These are phyloP conservation scores for Parapsyche elsis DNA, from an alignment of 1,140 invertebrate genomes.

Conservation along the genomic window DNA sequence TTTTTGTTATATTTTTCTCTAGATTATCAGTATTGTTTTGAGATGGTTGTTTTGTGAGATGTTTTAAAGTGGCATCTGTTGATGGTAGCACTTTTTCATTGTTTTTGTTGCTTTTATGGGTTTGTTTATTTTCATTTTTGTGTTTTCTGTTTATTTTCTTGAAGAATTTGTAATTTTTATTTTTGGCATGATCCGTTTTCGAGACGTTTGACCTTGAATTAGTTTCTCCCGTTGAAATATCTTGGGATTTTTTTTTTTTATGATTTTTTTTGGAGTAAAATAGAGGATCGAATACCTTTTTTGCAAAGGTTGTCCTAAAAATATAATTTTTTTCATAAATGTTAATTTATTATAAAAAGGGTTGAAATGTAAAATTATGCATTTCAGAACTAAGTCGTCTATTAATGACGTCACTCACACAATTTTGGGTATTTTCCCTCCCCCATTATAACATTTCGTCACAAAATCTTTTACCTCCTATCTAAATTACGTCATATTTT, in stretches of 20 bases:
- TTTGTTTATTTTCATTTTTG: not conserved
- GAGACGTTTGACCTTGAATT: too few species aligned
- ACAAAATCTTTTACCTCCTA: too few species aligned
- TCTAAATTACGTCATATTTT: too few species aligned
- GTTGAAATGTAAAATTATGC: too few species aligned
- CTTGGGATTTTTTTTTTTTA: not conserved
- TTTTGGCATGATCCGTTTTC: not conserved
- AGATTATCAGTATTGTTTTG: not conserved
- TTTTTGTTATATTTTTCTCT: not conserved
- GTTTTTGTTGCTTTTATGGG: not conserved
- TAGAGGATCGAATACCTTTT: not conserved
- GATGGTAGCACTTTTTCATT: too few species aligned
- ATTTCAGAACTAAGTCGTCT: too few species aligned
- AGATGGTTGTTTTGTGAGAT: not conserved
- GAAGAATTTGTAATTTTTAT: not conserved
- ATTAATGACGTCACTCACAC: too few species aligned
- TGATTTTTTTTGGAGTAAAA: not conserved
- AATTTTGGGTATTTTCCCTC: too few species aligned
- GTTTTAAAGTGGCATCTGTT: too few species aligned
- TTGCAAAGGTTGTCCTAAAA: not conserved
- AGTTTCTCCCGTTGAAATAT: not conserved
- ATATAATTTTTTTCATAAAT: too few species aligned
- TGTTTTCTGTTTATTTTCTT: constrained; percentile 14
- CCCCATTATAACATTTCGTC: too few species aligned
- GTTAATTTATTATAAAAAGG: too few species aligned